Evolutionary conservation across 2,113 vertebrate genomes (phyloP).

Genomic region (Gambusia holbrooki): DNA sequence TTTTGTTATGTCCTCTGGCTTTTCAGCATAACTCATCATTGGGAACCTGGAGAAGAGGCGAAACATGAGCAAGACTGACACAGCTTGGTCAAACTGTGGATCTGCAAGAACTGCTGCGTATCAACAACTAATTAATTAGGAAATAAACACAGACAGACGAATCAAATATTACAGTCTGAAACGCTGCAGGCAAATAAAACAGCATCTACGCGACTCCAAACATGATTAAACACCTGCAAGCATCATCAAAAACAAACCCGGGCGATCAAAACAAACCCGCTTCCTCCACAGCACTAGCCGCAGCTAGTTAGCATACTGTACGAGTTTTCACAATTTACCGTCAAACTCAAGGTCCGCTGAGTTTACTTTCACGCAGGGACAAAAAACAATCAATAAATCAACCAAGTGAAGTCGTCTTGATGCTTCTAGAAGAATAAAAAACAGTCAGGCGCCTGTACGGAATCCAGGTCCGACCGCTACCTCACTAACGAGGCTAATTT

Average conservation of each 20-base stretch:
- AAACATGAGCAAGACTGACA: conserved; percentile 66
- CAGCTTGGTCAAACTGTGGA: conserved; percentile 60
- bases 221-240: not conserved
- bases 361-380: conserved; percentile 25
- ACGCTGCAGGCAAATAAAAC: not conserved
- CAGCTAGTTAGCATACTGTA: conserved; percentile 50
- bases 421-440: conserved; percentile 12
- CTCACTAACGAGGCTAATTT: conserved; percentile 60
- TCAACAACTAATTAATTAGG: not conserved
- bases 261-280: conserved; percentile 70
- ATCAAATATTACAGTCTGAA: not conserved
- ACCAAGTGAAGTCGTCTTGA: not conserved
- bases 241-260: not conserved
- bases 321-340: conserved; percentile 52
- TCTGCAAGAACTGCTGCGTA: conserved; percentile 1
- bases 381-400: not conserved
- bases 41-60: conserved; percentile 67
- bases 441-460: conserved; percentile 7
- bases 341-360: conserved; percentile 45
- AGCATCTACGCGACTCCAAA: fast-evolving
- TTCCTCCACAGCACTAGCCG: conserved; percentile 32
- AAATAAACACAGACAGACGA: fast-evolving
- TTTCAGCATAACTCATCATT: conserved; percentile 98
- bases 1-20: conserved; percentile 97
- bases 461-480: conserved; percentile 42